Conservation (phyloP, 2,113 vertebrate genomes). For the Chlamydotis undulata region DNA sequence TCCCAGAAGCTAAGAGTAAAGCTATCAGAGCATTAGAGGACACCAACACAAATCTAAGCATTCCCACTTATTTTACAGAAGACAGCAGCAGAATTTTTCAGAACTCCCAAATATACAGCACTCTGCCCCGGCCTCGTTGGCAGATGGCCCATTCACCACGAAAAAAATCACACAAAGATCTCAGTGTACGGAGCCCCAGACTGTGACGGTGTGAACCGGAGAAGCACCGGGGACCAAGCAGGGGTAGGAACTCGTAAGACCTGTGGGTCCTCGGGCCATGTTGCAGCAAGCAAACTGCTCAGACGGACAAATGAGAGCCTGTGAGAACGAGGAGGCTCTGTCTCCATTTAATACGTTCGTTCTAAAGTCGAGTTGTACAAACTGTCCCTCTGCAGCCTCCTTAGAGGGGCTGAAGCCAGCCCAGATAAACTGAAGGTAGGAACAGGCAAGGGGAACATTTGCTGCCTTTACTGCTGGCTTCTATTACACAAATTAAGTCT, state of each 20-base stretch:
- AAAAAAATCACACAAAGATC: conserved; percentile 48
- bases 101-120: neutral
- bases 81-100: conserved; percentile 45
- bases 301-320: neutral
- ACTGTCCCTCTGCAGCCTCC: conserved; percentile 38
- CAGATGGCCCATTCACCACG: conserved; percentile 1
- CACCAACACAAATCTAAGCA: neutral
- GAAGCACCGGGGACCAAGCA: neutral
- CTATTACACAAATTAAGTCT: conserved; percentile 43
- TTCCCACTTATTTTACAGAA: neutral
- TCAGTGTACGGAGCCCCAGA: conserved; percentile 44
- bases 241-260: neutral
- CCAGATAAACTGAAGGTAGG: conserved; percentile 19
- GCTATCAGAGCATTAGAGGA: conserved; percentile 8
- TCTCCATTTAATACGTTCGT: neutral
- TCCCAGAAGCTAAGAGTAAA: neutral
- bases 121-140: neutral
- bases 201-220: neutral
- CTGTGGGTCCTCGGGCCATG: neutral
- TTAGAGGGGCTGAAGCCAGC: conserved; percentile 39
- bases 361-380: neutral
- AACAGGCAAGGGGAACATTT: conserved; percentile 24
- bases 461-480: conserved; percentile 43
- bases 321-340: neutral
- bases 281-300: neutral